phyloP scores from a whole-genome alignment of 2,888 invertebrate genomes.

The Brenthis daphne region DNA sequence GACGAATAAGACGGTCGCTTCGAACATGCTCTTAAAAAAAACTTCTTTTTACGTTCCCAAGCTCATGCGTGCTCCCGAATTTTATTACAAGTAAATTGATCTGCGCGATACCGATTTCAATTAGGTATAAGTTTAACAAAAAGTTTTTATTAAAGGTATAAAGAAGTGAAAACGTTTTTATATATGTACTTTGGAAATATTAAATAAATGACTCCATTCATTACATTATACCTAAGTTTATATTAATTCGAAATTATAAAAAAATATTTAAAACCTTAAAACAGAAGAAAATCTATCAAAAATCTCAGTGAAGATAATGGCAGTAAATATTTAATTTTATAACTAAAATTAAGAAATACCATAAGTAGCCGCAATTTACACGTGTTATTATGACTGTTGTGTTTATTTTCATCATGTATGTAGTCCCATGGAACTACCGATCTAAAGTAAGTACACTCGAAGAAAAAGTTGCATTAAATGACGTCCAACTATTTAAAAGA shows the following conservation, averaged over 20 bases:
- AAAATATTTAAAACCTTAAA: too few species aligned
- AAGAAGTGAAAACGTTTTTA: too few species aligned
- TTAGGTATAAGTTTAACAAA: constrained; percentile 7
- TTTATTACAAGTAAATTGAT: constrained; percentile 37
- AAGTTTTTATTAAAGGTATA: not conserved
- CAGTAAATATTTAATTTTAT: not conserved
- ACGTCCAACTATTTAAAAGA: not conserved
- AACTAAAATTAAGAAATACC: not conserved
- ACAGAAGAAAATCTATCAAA: too few species aligned
- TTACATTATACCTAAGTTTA: too few species aligned
- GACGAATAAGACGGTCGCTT: constrained; percentile 63
- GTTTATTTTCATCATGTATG: constrained; percentile 52
- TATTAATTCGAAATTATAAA: too few species aligned
- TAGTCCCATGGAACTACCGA: constrained; percentile 59
- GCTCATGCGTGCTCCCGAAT: constrained; percentile 43
- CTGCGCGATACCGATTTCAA: constrained; percentile 29
- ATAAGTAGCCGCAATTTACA: constrained; percentile 44
- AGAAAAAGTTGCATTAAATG: constrained; percentile 40
- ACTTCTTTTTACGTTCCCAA: constrained; percentile 64
- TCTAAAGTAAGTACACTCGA: constrained; percentile 61
- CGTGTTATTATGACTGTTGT: constrained; percentile 55
- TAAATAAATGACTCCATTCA: too few species aligned
- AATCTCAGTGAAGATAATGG: not conserved
- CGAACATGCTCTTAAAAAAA: constrained; percentile 65
- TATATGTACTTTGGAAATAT: too few species aligned